These are phyloP conservation scores for Crocallis elinguaria DNA, from an alignment of 2,888 invertebrate species.

Conservation along the genomic window DNA sequence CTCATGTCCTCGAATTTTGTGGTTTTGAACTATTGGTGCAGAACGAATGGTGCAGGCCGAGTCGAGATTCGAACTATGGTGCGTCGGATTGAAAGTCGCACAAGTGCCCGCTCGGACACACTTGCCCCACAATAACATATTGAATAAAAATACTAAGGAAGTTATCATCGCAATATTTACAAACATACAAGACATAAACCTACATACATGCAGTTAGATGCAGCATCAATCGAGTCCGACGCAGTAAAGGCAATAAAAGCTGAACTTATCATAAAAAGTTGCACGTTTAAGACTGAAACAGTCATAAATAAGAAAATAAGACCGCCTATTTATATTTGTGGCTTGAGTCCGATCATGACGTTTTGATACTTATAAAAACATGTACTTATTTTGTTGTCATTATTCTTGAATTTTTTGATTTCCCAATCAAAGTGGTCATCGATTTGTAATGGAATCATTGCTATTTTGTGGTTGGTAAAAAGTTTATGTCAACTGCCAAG, in stretches of 20 bases:
- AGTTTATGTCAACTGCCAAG: too few species aligned
- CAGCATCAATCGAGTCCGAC: conserved; percentile 60
- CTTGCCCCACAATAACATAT: conserved; percentile 29
- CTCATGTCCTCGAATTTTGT: too few species aligned
- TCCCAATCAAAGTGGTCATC: too few species aligned
- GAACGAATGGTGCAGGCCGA: too few species aligned
- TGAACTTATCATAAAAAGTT: conserved; percentile 80
- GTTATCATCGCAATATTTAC: conserved; percentile 56
- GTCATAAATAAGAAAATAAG: conserved; percentile 79
- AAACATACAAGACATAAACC: conserved; percentile 67
- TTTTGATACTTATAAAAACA: conserved; percentile 16
- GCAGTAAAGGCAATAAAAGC: conserved; percentile 65
- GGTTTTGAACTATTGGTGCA: too few species aligned
- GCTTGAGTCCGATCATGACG: not conserved
- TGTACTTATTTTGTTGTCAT: not conserved
- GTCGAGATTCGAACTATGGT: too few species aligned
- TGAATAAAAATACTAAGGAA: conserved; percentile 45
- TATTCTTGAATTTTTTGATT: too few species aligned
- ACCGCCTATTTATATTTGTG: conserved; percentile 70
- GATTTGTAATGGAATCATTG: too few species aligned
- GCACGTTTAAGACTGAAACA: conserved; percentile 76
- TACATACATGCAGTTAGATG: conserved; percentile 45
- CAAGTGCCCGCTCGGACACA: too few species aligned
- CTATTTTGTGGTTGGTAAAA: too few species aligned
- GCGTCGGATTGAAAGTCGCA: too few species aligned